Evolutionary conservation across 2,888 invertebrate genomes (phyloP).

Genomic region (Phragmatobia fuliginosa): DNA sequence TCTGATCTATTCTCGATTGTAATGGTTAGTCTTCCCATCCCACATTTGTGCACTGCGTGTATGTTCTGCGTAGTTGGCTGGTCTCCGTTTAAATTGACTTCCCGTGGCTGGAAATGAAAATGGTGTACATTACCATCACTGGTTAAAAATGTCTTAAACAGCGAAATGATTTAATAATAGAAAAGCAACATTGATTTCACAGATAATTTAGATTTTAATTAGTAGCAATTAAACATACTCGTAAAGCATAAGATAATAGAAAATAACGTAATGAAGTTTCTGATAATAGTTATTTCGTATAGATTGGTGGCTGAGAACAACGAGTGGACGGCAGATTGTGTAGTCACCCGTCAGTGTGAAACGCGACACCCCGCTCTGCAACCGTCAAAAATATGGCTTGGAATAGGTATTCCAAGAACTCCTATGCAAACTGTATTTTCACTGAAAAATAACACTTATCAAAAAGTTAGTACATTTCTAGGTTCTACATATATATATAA

Average conservation of each 20-base stretch:
- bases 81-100: too few species aligned
- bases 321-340: constrained; percentile 58
- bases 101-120: too few species aligned
- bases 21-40: too few species aligned
- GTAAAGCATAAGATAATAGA: too few species aligned
- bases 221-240: background rate
- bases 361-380: constrained; percentile 58
- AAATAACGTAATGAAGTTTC: background rate
- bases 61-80: too few species aligned
- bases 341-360: constrained; percentile 49
- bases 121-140: too few species aligned
- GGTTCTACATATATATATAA: too few species aligned
- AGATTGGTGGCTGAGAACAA: constrained; percentile 48
- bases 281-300: background rate
- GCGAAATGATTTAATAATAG: background rate
- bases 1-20: too few species aligned
- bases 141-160: too few species aligned
- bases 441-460: constrained; percentile 66
- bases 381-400: constrained; percentile 61
- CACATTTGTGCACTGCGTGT: too few species aligned
- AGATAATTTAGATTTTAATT: background rate
- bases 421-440: constrained; percentile 46
- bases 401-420: constrained; percentile 60
- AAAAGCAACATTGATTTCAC: background rate
- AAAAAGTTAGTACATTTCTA: constrained; percentile 49